These are phyloP conservation scores for rabbit (Oryctolagus cuniculus) DNA, from an alignment of 2,113 vertebrate species.

Conservation along the genomic window DNA sequence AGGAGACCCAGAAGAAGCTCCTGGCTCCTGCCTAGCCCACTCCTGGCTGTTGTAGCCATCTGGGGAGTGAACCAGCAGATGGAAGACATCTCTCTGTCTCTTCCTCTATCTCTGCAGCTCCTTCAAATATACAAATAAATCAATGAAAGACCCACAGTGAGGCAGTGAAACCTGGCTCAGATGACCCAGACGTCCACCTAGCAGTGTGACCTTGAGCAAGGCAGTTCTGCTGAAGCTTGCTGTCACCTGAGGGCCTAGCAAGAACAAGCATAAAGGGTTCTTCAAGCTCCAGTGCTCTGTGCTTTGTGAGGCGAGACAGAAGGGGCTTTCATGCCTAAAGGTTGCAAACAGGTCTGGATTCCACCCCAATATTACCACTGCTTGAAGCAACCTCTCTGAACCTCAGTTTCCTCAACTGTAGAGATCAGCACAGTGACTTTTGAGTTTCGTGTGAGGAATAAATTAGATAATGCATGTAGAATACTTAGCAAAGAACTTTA, in stretches of 20 bases:
- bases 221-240: not conserved
- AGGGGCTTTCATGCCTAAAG: not conserved
- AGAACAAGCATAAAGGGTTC: not conserved
- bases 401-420: not conserved
- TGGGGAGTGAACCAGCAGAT: no score
- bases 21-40: no score
- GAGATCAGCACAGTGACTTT: not conserved
- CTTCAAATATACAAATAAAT: no score
- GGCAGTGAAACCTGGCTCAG: not conserved
- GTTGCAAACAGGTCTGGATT: not conserved
- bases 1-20: no score
- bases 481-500: slow-evolving; percentile 29
- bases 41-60: no score
- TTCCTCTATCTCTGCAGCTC: no score
- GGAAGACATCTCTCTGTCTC: no score
- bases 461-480: slow-evolving; percentile 7
- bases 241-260: not conserved
- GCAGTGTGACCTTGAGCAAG: not conserved
- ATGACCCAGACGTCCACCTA: not conserved
- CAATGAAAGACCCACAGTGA: not conserved
- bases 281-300: not conserved
- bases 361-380: slow-evolving; percentile 24
- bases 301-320: not conserved
- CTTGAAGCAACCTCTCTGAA: slow-evolving; percentile 18
- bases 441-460: not conserved